A percentile compares a stretch with the other conserved stretches of the same genome.
These are phyloP conservation scores for Drosophila tani DNA, from an alignment of 1,140 invertebrate species.

Conservation along the genomic window DNA sequence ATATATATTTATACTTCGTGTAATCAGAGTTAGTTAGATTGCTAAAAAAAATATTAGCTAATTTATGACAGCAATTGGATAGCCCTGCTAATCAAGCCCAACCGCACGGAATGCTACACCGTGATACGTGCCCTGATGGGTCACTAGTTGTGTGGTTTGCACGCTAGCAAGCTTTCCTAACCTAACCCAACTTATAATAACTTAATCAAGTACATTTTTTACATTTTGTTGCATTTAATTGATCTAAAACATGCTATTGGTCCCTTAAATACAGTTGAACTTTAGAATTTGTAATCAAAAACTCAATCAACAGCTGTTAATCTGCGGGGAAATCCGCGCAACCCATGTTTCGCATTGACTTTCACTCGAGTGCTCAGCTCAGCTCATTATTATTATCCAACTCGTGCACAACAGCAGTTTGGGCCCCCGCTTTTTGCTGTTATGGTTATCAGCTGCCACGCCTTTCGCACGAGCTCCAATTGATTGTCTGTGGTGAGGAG, in stretches of 20 bases:
- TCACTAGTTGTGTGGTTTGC: too few species aligned
- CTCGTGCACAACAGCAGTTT: slow-evolving; percentile 16
- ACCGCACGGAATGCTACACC: background rate
- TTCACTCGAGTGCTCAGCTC: slow-evolving; percentile 31
- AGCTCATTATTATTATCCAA: slow-evolving; percentile 43
- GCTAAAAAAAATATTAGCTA: too few species aligned
- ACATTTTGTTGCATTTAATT: background rate
- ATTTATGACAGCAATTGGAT: too few species aligned
- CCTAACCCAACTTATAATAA: background rate
- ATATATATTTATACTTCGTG: too few species aligned
- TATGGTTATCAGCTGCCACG: slow-evolving; percentile 39
- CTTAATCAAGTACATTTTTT: background rate
- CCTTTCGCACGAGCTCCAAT: slow-evolving; percentile 22
- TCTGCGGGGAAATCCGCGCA: slow-evolving; percentile 13
- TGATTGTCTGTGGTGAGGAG: slow-evolving; percentile 19
- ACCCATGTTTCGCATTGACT: slow-evolving; percentile 19
- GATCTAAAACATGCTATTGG: background rate
- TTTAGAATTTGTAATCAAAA: slow-evolving; percentile 7
- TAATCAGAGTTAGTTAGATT: too few species aligned
- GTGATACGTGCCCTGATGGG: too few species aligned
- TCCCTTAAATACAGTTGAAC: background rate
- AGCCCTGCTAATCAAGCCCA: background rate
- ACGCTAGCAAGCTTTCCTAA: background rate
- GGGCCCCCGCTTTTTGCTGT: slow-evolving; percentile 19
- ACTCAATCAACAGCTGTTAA: slow-evolving; percentile 15